Evolutionary conservation across 2,797 vertebrate species (phyloP).

Genomic region (Lagorchestes hirsutus): DNA sequence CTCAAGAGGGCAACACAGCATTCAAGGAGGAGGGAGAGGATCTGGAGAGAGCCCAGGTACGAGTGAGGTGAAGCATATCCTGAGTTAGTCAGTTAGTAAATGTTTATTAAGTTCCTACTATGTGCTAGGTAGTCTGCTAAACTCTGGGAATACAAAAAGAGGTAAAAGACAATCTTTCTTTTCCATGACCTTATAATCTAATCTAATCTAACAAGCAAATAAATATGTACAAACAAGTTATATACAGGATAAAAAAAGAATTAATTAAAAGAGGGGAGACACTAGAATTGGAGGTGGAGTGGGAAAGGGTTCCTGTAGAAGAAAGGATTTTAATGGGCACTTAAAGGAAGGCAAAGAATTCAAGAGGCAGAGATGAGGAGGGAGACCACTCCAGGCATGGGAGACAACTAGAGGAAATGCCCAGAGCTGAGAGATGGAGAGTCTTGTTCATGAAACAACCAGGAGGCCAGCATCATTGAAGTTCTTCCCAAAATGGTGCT

Average conservation of each 20-base stretch:
- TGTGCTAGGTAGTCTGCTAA: neutral
- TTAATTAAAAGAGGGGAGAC: neutral
- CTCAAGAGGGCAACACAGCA: too few species aligned
- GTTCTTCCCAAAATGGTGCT: neutral
- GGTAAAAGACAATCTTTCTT: neutral
- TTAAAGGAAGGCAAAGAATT: neutral
- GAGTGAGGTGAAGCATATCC: neutral
- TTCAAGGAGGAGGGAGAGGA: neutral
- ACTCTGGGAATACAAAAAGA: neutral
- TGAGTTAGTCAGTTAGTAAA: neutral
- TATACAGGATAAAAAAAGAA: too few species aligned
- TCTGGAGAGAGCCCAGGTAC: neutral
- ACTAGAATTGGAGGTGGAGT: neutral
- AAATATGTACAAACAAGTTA: neutral
- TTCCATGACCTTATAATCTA: neutral
- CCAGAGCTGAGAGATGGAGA: neutral
- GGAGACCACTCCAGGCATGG: too few species aligned
- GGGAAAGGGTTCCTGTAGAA: neutral
- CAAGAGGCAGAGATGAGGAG: neutral
- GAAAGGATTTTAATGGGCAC: neutral
- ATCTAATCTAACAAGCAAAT: neutral
- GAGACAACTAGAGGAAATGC: neutral
- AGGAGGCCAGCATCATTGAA: neutral
- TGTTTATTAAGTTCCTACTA: neutral
- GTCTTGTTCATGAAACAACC: neutral